Base-by-base conservation (phyloP, 64 coral and sea anemone species). In the Exaiptasia diaphana region DNA sequence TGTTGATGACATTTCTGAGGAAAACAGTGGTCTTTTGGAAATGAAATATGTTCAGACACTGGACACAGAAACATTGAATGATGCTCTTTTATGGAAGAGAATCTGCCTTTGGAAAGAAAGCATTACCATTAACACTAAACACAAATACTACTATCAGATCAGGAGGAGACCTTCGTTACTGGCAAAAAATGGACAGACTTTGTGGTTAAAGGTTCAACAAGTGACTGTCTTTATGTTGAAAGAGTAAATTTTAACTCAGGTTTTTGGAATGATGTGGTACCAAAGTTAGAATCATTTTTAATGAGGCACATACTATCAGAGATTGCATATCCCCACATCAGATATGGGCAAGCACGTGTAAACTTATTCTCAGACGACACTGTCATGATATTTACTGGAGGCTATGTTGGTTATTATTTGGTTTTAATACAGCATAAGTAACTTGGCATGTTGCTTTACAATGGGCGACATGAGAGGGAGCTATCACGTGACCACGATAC, bases 131-230 rank as follows among this genome's bases (percentile, higher is more conserved):
- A n/a, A n/a, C n/a, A n/a, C n/a, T n/a, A n/a, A n/a, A n/a, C n/a
- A n/a, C n/a, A n/a, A n/a, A n/a, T n/a, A 46, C 43, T 15, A 46
- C 5, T 6, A 46, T 7, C 43, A 17, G 15, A 75, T 39, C 83
- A 86, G 43, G 70, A 76, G 25, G 53, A 64, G 37, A 86, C 76
- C 70, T 86, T 76, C 76, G 70, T 86, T 13, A 63, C 83, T 33
- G 37, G 44, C 18, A 52, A 20, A 20, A 76, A 56, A 62, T 75
- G 83, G 83, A 86, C 83, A 35, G 69, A 86, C 35, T 86, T 86
- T 86, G 83, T 86, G 34, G 83, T 86, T 2, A 75, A 76, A 62
- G 83, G 83, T 23, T 64, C 41, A n/a, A 62, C 34, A 20, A 37
- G 56, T 42, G 24, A 40, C 33, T 17, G 29, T 23, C 53, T 75